phyloP scores from a whole-genome alignment of 2,797 vertebrate species.

The Urocyon cinereoargenteus region DNA sequence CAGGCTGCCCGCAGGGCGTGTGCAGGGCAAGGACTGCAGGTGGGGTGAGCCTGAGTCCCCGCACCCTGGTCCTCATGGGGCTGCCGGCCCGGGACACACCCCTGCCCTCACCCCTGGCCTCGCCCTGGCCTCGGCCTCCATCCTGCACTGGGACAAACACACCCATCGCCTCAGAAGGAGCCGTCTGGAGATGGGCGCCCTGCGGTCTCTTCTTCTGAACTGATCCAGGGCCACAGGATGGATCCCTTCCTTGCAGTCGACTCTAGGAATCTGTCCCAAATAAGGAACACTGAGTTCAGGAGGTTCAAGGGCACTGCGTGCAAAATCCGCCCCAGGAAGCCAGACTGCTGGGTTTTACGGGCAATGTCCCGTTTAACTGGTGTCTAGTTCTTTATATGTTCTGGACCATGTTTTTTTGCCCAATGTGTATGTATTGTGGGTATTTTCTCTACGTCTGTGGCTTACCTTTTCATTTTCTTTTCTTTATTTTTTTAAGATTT shows the following conservation, averaged over 20 bases:
- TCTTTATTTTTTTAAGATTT: no score
- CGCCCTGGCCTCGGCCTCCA: background rate
- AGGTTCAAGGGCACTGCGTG: background rate
- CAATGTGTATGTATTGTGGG: background rate
- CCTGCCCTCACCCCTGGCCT: background rate
- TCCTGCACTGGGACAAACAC: background rate
- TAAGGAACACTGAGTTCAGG: background rate
- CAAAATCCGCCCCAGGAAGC: rapidly evolving
- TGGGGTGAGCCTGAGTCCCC: background rate
- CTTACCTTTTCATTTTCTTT: background rate
- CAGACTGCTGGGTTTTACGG: background rate
- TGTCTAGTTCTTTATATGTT: no score
- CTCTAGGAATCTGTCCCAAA: background rate
- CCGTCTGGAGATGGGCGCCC: no score
- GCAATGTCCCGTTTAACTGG: no score
- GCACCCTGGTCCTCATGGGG: background rate
- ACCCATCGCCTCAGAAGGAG: background rate
- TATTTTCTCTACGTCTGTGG: background rate
- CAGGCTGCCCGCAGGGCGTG: background rate
- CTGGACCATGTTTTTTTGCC: background rate
- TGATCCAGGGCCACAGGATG: background rate
- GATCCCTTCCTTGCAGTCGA: background rate
- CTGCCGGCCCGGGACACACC: background rate
- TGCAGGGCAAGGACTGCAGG: background rate
- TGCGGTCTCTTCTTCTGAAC: background rate